phyloP scores from a whole-genome alignment of 1,140 invertebrate genomes.

The Druon quercuslanigerum region DNA sequence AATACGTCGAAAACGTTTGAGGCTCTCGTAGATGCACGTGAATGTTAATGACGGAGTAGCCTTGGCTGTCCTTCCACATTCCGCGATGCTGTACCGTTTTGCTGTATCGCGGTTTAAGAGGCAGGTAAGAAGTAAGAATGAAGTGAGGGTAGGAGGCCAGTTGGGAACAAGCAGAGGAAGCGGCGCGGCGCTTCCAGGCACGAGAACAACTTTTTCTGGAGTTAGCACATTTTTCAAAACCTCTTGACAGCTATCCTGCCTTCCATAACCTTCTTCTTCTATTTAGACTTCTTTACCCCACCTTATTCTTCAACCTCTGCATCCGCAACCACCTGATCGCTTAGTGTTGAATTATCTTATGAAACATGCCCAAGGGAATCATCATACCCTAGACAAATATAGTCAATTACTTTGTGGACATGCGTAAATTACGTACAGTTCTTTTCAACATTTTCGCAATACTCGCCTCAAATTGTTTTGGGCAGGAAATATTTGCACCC shows the following conservation, averaged over 20 bases:
- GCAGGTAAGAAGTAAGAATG: constrained; percentile 55
- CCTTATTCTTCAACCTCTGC: constrained; percentile 35
- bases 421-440: too few species aligned
- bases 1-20: constrained; percentile 57
- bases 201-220: constrained; percentile 64
- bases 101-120: constrained; percentile 60
- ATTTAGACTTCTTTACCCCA: constrained; percentile 39
- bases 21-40: constrained; percentile 45
- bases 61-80: constrained; percentile 61
- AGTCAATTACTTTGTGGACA: not conserved
- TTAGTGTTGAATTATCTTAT: constrained; percentile 35
- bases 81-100: constrained; percentile 63
- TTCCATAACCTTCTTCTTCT: constrained; percentile 47
- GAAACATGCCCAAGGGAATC: constrained; percentile 19
- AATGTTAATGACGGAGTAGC: constrained; percentile 62
- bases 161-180: constrained; percentile 45
- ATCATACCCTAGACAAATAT: not conserved
- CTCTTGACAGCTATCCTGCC: constrained; percentile 66
- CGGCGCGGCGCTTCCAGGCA: constrained; percentile 62
- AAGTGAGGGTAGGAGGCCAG: constrained; percentile 40
- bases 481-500: too few species aligned
- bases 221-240: constrained; percentile 71
- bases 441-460: too few species aligned
- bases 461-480: too few species aligned
- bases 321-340: constrained; percentile 42